Base-by-base conservation (phyloP, 2,113 vertebrate species). In the Hemicordylus capensis region DNA sequence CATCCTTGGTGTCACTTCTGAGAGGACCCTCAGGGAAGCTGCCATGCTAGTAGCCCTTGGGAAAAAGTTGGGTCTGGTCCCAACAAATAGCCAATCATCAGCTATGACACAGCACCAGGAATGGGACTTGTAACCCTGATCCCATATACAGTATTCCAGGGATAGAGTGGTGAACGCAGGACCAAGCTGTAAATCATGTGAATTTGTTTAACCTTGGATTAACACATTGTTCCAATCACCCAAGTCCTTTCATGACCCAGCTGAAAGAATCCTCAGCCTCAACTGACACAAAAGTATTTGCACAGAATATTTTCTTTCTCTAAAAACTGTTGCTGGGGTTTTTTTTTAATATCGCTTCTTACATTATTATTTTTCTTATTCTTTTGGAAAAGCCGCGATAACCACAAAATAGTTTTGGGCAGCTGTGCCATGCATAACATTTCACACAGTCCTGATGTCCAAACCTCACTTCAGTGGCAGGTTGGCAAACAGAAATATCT, bases 331-430 rank as follows among this genome's bases (percentile, higher is more conserved):
- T n/a, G n/a, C n/a, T n/a, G n/a, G n/a, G n/a, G 58, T 44, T 42
- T 76, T 85, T 0, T 0, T 81, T 87, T 61, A n/a, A n/a, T 58
- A 17, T 37, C 24, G 28, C 22, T 59, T 48, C 15, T 78, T 90
- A n/a, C 70, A 85, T 67, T 5, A 5, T 48, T 51, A 80, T 42
- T 0, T 0, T 2, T 42, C 9, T 2, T 1, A 22, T 76, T 83
- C 51, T 85, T 44, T 9, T 24, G 59, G 84, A 82, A 72, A 89
- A 89, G 86, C 15, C 67, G 26, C 85, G 61, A 22, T 70, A 83
- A 76, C 3, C 81, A 70, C 80, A 28, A 69, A 83, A 83, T 83
- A 89, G 66, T 78, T 77, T 64, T 24, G 24, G 61, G 48, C 64
- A 74, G 75, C 24, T 61, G 4, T 85, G 81, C 77, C 89, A 85